Conservation (phyloP, 2,797 vertebrate species). For the Clarias fuscus region DNA sequence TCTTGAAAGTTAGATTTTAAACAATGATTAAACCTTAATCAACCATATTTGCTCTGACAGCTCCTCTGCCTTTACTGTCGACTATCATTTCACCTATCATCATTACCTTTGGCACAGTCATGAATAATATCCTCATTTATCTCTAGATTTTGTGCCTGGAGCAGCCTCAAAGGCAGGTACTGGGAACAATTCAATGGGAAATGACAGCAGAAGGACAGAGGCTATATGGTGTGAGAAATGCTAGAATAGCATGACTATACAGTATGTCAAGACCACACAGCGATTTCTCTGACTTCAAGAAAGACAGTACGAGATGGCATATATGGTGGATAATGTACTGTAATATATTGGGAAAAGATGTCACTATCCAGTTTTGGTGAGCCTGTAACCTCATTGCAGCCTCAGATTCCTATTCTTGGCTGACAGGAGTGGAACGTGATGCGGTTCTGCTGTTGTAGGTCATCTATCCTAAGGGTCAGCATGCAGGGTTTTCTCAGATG, state of each 20-base stretch:
- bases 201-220: conserved; percentile 22
- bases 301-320: not conserved
- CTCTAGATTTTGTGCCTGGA: conserved; percentile 56
- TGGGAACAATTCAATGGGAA: conserved; percentile 33
- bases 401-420: not conserved
- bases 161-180: conserved; percentile 43
- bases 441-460: not conserved
- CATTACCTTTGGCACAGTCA: conserved; percentile 61
- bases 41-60: conserved; percentile 63
- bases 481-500: not conserved
- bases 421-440: not conserved
- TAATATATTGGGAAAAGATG: not conserved
- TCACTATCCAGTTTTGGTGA: not conserved
- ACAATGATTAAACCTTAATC: conserved; percentile 61
- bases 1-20: conserved; percentile 60
- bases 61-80: conserved; percentile 64
- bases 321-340: not conserved
- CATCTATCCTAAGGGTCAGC: not conserved
- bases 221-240: conserved; percentile 18
- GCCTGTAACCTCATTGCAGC: not conserved
- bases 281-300: conserved; percentile 11
- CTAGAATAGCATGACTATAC: conserved; percentile 7
- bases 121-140: conserved; percentile 74
- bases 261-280: conserved; percentile 16
- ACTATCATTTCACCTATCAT: conserved; percentile 62